Evolutionary conservation across 1,140 invertebrate genomes (phyloP), one percentile per base, ranked within the genome.

Genomic region (Tenebrio molitor): DNA sequence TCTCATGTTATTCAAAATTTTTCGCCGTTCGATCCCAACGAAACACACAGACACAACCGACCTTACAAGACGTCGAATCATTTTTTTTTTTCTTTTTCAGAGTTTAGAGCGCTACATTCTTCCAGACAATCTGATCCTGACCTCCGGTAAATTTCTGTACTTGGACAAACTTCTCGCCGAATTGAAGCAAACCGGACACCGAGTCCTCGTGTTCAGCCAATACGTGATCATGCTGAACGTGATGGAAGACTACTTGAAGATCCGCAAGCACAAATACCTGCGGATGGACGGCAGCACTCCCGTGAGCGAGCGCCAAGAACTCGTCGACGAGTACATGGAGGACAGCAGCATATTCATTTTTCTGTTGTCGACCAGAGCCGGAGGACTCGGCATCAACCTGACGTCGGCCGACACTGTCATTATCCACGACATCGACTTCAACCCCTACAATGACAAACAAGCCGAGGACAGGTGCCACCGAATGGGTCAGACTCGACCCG

Each of bases 361-460:
- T 84, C 85, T 96, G 64, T 79, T 96, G 65, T 94, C 93, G 15
- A 96, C 94, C 0, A 89, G 88, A 81, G 94, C 95, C 19, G 95
- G 94, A 41, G 94, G 95, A 33, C 86, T 96, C 29, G 96, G 96
- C 19, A 97, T 98, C 74, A 98, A 97, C 86, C 86, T 98, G 70
- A 96, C 95, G 0, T 89, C 92, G 14, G 96, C 96, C 0, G 96
- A 98, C 84, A 97, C 95, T 44, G 94, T 96, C 63, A 94, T 98
- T 77, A 96, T 98, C 73, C 96, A 97, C 81, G 96, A 98, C 81
- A 95, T 96, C 33, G 96, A 97, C 84, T 97, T 96, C 80, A 99
- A 98, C 86, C 97, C 97, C 0, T 97, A 98, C 81, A 98, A 99
- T 83, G 97, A 99, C 82, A 97, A 97, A 82, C 97, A 98, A 85